Base-by-base conservation (phyloP, 2,797 vertebrate species). In the Chanos chanos region DNA sequence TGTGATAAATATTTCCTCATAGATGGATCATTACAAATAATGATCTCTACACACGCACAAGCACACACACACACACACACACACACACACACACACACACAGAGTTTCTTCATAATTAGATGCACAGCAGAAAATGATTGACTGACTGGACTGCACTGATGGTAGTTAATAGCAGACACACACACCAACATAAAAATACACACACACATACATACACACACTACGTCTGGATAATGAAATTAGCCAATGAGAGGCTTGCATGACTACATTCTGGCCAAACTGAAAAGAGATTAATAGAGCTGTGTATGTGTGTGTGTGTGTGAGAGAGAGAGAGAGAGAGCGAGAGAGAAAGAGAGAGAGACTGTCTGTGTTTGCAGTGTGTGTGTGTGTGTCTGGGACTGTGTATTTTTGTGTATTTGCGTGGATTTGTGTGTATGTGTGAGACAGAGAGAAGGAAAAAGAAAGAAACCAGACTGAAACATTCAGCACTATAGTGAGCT, bases 11-110 rank as follows among this genome's bases (percentile, higher is more conserved):
- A n/a, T n/a, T n/a, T n/a, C n/a, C n/a, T n/a, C n/a, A n/a, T n/a
- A n/a, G n/a, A n/a, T n/a, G n/a, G n/a, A n/a, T n/a, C n/a, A n/a
- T n/a, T n/a, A n/a, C n/a, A n/a, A n/a, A n/a, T n/a, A n/a, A n/a
- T n/a, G n/a, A n/a, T n/a, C n/a, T n/a, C n/a, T n/a, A n/a, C n/a
- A n/a, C n/a, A n/a, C n/a, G n/a, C n/a, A n/a, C n/a, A n/a, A 75
- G 75, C 36, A 54, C 64, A 45, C 70, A 68, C 72, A 77, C 79
- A 82, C 68, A 71, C 73, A 76, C 56, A 77, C 80, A 74, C 47
- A 51, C 30, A 25, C 10, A 31, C 44, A 52, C 21, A 52, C 28
- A 13, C 18, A 52, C 10, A 16, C 10, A 22, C 12, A 18, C 45
- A 48, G 24, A 7, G 2, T 19, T 7, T 7, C 1, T 0, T 18